These are phyloP conservation scores for Porphyrio hochstetteri DNA, from an alignment of 2,113 vertebrate species.

Conservation along the genomic window DNA sequence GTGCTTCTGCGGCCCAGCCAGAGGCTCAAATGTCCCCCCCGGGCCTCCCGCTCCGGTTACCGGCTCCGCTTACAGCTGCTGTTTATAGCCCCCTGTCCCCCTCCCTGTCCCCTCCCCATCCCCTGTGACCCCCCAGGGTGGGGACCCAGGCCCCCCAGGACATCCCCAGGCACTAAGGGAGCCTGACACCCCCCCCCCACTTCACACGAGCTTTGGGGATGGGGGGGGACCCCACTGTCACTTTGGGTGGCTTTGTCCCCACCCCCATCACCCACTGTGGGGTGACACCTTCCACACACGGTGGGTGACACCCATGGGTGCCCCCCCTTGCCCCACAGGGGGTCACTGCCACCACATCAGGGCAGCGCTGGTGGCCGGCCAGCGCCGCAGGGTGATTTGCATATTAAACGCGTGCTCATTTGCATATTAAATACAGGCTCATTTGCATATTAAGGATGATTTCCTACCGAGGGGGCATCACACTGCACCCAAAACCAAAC, in stretches of 20 bases:
- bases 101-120: background rate
- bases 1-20: background rate
- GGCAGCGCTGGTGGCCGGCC: conserved; percentile 18
- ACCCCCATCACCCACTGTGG: fast-evolving
- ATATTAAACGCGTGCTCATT: conserved; percentile 45
- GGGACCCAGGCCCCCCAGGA: background rate
- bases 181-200: background rate
- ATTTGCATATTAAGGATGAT: conserved; percentile 44
- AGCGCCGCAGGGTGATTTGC: conserved; percentile 56
- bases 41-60: conserved; percentile 53
- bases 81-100: conserved; percentile 16
- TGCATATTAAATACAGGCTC: conserved; percentile 44
- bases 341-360: background rate
- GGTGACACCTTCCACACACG: fast-evolving
- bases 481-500: background rate
- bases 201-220: fast-evolving
- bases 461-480: conserved; percentile 16
- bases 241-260: background rate
- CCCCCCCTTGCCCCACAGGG: background rate
- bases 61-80: conserved; percentile 55
- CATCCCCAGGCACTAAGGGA: background rate
- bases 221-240: background rate
- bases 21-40: conserved; percentile 41
- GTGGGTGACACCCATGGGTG: background rate
- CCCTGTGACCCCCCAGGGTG: background rate